Evolutionary conservation across 2,797 vertebrate genomes (phyloP), one percentile per base, ranked within the genome.

Genomic region (Amazona finschi): DNA sequence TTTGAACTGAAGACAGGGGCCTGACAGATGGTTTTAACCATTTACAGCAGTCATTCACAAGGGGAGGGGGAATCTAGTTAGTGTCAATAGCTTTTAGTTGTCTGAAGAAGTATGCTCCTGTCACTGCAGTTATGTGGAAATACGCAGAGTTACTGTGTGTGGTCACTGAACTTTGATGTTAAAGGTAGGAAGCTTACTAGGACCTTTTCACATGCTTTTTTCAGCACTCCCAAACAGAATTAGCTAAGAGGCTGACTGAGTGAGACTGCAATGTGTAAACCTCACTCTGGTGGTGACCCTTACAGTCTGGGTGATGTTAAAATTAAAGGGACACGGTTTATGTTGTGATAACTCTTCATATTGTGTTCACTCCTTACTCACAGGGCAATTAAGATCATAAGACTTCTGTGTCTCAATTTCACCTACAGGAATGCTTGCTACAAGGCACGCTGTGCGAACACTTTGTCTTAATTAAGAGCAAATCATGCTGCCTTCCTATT

Each of bases 401-500:
- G 24, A 41, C 24, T 58, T 79, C 33, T n/a, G 4, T 21, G 62
- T 79, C 76, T 57, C 80, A 53, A 86, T 84, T 85, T 88, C 57
- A 78, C 33, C 52, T 64, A 58, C 13, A 89, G 75, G 21, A 81
- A 84, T 12, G 6, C 58, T 70, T 5, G 0, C 55, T 43, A 41
- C 21, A 39, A 70, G 55, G 36, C n/a, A 80, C 8, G 2, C 44
- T 46, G 85, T 7, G 15, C 27, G 24, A 95, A 79, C 36, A 71
- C 44, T 89, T 55, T 31, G 27, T 75, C 66, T 77, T 89, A 85
- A 93, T 64, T 57, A 74, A 74, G 27, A 85, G 43, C 74, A 75
- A 92, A 87, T 8, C 1, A 1, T 27, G 69, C 20, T 4, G 6
- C 75, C 41, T 87, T 70, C 49, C 39, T 75, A 16, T 75, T 85